Conservation (phyloP, 1,140 invertebrate genomes). For the Cotesia glomerata region DNA sequence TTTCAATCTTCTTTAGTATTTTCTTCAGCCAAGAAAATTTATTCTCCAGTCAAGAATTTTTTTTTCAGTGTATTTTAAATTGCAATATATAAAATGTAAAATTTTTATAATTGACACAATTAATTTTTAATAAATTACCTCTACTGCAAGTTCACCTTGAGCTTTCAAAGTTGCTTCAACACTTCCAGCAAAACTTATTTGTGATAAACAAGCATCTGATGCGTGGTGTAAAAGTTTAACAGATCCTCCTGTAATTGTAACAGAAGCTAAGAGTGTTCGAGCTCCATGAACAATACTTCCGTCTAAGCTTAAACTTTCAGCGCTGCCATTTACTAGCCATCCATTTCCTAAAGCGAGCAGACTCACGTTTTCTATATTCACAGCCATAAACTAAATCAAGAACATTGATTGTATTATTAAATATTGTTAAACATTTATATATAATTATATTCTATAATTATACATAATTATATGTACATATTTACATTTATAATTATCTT, state of each 20-base stretch:
- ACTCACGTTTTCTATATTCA: constrained; percentile 83
- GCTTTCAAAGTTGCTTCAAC: constrained; percentile 77
- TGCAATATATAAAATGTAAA: constrained; percentile 26
- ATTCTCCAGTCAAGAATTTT: too few relatives aligned
- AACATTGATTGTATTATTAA: constrained; percentile 20
- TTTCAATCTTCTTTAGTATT: too few relatives aligned
- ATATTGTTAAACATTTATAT: not conserved
- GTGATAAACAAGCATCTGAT: constrained; percentile 69
- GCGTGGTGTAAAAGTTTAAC: constrained; percentile 62
- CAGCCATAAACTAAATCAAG: constrained; percentile 76
- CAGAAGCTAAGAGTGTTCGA: constrained; percentile 75
- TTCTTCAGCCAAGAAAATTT: too few relatives aligned
- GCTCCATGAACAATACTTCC: constrained; percentile 76
- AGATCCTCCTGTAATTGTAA: constrained; percentile 67
- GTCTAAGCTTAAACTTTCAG: constrained; percentile 79
- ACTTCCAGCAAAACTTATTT: constrained; percentile 75
- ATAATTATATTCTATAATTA: too few relatives aligned
- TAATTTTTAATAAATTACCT: constrained; percentile 64
- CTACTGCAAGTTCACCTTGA: constrained; percentile 77
- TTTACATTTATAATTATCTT: constrained; percentile 35
- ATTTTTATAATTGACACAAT: not conserved
- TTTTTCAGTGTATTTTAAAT: constrained; percentile 40
- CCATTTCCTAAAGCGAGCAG: constrained; percentile 75
- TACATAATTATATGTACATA: too few relatives aligned
- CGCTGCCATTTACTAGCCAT: constrained; percentile 78